A percentile compares a stretch with the other conserved stretches of the same genome.
Evolutionary conservation across 2,888 invertebrate genomes (phyloP).

Genomic region (Chydorus sphaericus): DNA sequence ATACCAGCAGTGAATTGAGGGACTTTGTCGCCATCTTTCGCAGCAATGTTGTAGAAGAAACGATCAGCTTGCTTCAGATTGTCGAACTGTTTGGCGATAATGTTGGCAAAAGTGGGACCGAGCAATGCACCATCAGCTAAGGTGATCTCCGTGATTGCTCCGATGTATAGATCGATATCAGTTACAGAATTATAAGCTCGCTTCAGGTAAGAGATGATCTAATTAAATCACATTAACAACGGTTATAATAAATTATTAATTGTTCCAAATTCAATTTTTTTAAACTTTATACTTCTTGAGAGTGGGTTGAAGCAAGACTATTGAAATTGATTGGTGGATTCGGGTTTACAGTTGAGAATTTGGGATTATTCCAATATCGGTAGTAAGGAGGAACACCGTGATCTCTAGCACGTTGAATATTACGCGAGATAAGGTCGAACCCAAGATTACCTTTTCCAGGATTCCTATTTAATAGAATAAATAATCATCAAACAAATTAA

Average conservation of each 20-base stretch:
- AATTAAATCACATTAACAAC: not conserved
- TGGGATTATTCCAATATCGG: too few relatives aligned
- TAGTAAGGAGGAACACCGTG: slow-evolving; percentile 71
- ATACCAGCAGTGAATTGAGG: not conserved
- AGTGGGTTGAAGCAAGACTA: not conserved
- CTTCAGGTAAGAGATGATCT: not conserved
- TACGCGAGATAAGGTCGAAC: slow-evolving; percentile 73
- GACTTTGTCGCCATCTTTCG: not conserved
- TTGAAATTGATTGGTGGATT: not conserved
- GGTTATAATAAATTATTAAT: too few relatives aligned
- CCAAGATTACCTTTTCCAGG: slow-evolving; percentile 30
- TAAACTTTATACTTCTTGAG: not conserved
- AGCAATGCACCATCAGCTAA: slow-evolving; percentile 56
- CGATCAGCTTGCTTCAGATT: slow-evolving; percentile 52
- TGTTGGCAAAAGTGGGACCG: slow-evolving; percentile 75
- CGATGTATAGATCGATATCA: slow-evolving; percentile 71
- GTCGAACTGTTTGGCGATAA: slow-evolving; percentile 70
- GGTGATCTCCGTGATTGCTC: slow-evolving; percentile 65
- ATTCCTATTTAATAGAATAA: not conserved
- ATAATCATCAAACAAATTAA: not conserved
- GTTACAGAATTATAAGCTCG: slow-evolving; percentile 45
- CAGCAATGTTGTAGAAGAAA: not conserved
- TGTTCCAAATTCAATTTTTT: too few relatives aligned
- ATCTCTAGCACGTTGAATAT: slow-evolving; percentile 73
- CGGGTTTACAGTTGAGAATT: too few relatives aligned